A percentile compares a stretch with the other conserved stretches of the same genome.
phyloP scores from a whole-genome alignment of 1,140 invertebrate species.

The Eriocheir sinensis region DNA sequence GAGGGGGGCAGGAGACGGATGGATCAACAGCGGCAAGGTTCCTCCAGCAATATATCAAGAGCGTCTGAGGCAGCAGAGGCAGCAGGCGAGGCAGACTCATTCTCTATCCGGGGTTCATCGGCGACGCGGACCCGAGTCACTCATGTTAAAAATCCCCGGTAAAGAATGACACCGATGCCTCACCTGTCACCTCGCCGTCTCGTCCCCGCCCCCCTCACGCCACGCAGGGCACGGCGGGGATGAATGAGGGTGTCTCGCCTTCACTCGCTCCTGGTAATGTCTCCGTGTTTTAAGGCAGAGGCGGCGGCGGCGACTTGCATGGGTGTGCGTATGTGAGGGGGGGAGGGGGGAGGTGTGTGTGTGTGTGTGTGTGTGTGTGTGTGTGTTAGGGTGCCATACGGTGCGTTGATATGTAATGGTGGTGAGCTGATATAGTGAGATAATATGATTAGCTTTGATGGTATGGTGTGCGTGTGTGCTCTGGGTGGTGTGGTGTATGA shows the following conservation, averaged over 20 bases:
- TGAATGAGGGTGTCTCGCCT: background rate
- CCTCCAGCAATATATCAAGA: background rate
- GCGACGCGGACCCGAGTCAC: background rate
- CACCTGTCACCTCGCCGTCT: background rate
- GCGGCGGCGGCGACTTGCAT: too few species aligned
- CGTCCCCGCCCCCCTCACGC: background rate
- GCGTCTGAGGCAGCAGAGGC: background rate
- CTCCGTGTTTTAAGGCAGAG: background rate
- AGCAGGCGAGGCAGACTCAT: background rate
- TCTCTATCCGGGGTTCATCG: background rate
- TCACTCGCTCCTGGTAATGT: background rate
- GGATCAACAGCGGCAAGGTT: background rate
- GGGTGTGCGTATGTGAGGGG: too few species aligned
- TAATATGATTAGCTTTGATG: background rate
- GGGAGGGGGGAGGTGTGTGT: too few species aligned
- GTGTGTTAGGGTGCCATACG: background rate
- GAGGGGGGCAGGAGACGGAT: background rate
- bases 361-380: background rate
- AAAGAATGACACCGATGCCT: slow-evolving; percentile 23
- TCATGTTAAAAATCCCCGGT: background rate
- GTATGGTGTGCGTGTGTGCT: background rate
- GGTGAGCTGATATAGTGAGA: background rate
- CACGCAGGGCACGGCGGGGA: background rate
- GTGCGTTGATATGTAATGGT: background rate
- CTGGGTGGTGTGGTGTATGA: too few species aligned